phyloP scores from a whole-genome alignment of 2,797 vertebrate species.

The Acipenser transmontanus region DNA sequence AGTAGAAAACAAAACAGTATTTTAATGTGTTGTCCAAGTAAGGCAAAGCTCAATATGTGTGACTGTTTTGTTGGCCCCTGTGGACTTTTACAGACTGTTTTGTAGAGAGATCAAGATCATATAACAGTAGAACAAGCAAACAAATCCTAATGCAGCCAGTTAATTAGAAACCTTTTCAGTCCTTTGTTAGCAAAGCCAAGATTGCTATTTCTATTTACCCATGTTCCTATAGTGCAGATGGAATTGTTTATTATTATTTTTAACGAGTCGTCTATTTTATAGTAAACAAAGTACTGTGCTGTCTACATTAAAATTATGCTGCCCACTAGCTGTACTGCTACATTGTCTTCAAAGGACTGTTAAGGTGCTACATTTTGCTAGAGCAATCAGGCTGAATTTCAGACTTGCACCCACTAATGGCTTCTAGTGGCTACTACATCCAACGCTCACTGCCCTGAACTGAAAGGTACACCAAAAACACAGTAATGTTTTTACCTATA shows the following conservation, averaged over 20 bases:
- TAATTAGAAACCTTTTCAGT: constrained; percentile 4
- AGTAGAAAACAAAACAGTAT: not conserved
- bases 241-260: too few relatives aligned
- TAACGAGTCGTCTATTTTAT: too few relatives aligned
- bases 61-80: not conserved
- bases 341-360: too few relatives aligned
- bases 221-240: too few relatives aligned
- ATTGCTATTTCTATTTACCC: not conserved
- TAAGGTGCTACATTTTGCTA: too few relatives aligned
- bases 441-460: too few relatives aligned
- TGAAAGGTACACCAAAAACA: too few relatives aligned
- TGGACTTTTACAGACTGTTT: constrained; percentile 8
- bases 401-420: not conserved
- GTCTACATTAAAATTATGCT: too few relatives aligned
- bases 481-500: too few relatives aligned
- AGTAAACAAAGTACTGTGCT: too few relatives aligned
- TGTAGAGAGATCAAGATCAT: constrained; percentile 8
- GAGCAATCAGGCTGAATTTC: too few relatives aligned
- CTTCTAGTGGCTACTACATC: not conserved
- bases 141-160: not conserved
- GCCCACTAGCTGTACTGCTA: not conserved
- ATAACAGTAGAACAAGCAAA: constrained; percentile 1
- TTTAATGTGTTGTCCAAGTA: not conserved
- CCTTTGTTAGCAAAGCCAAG: not conserved
- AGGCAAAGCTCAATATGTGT: not conserved